phyloP scores from a whole-genome alignment of 2,888 invertebrate genomes.

The Synergus japonicus region DNA sequence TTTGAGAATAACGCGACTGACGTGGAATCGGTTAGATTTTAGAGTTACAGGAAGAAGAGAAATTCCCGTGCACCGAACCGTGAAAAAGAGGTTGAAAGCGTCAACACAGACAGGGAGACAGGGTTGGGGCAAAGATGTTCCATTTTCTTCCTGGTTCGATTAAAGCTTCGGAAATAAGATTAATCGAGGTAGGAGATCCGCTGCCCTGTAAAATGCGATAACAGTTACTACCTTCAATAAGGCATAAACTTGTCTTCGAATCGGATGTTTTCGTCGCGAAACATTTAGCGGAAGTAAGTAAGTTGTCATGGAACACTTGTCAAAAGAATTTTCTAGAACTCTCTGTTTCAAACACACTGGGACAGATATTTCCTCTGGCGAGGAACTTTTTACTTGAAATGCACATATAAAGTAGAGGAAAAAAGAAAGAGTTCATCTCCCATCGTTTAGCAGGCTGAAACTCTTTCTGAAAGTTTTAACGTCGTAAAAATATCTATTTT shows the following conservation, averaged over 20 bases:
- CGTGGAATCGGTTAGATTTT: conserved; percentile 45
- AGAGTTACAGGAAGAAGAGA: conserved; percentile 43
- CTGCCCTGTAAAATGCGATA: neutral
- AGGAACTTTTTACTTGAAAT: neutral
- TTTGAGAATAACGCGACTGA: conserved; percentile 47
- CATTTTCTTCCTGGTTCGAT: neutral
- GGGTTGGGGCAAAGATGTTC: neutral
- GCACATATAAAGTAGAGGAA: neutral
- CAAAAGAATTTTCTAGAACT: neutral
- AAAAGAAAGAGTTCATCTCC: neutral
- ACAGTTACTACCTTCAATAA: neutral
- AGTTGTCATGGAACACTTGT: neutral
- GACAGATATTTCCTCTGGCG: conserved; percentile 1
- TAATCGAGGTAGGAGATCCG: neutral
- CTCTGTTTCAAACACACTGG: neutral
- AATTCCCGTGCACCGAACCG: conserved; percentile 33
- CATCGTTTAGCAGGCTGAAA: neutral
- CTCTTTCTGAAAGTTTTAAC: neutral
- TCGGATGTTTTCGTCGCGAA: neutral
- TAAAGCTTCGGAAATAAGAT: neutral
- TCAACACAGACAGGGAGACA: neutral
- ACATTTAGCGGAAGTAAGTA: neutral
- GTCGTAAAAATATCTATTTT: neutral
- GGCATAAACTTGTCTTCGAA: neutral
- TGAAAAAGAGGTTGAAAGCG: neutral